These are phyloP conservation scores for Caenorhabditis drosophilae DNA, from an alignment of 2,888 invertebrate species.

Conservation along the genomic window DNA sequence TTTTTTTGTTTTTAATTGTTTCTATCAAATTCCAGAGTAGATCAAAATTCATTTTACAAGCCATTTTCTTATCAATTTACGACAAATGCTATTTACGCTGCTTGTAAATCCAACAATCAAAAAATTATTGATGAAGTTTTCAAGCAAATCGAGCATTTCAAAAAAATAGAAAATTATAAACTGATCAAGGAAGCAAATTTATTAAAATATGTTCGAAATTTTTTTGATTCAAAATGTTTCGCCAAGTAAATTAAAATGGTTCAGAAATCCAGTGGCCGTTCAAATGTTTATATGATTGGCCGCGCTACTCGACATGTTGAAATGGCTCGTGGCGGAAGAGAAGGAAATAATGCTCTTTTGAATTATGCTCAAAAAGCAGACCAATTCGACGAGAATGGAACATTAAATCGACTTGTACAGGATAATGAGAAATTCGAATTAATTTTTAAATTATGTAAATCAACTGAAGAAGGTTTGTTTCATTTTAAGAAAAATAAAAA, in stretches of 20 bases:
- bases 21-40: not conserved
- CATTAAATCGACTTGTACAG: slow-evolving; percentile 14
- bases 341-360: slow-evolving; percentile 73
- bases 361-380: no score
- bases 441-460: slow-evolving; percentile 23
- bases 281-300: slow-evolving; percentile 69
- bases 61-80: slow-evolving; percentile 26
- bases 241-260: no score
- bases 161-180: slow-evolving; percentile 10
- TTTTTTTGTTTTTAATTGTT: no score
- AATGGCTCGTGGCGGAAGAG: slow-evolving; percentile 69
- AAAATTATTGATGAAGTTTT: slow-evolving; percentile 39
- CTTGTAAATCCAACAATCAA: slow-evolving; percentile 15
- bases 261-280: slow-evolving; percentile 65
- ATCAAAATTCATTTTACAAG: no score
- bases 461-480: no score
- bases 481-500: no score
- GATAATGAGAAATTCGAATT: slow-evolving; percentile 18
- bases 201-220: slow-evolving; percentile 19
- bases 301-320: slow-evolving; percentile 70
- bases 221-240: not conserved
- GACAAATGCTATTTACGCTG: slow-evolving; percentile 15
- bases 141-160: slow-evolving; percentile 30
- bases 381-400: not conserved
- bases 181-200: slow-evolving; percentile 41